Conservation (phyloP, 2,797 vertebrate species). For the Amphiprion clarkii region DNA sequence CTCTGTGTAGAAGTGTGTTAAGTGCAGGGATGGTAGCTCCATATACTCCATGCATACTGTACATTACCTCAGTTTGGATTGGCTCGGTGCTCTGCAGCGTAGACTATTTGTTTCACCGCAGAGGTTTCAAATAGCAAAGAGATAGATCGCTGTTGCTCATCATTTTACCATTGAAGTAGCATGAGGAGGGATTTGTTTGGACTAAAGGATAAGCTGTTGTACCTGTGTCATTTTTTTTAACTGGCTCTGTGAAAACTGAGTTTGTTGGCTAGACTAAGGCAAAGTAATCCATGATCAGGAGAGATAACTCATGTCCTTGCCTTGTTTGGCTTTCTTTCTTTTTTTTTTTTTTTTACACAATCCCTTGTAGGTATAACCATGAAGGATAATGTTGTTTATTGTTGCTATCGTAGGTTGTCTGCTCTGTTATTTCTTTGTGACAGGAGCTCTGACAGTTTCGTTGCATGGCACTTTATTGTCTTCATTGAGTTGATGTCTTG, state of each 20-base stretch:
- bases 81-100: slow-evolving; percentile 63
- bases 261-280: slow-evolving; percentile 42
- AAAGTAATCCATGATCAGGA: slow-evolving; percentile 54
- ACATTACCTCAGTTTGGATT: slow-evolving; percentile 73
- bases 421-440: slow-evolving; percentile 68
- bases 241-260: slow-evolving; percentile 48
- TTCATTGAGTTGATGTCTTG: slow-evolving; percentile 62
- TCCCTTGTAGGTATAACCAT: slow-evolving; percentile 34
- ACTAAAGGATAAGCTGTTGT: slow-evolving; percentile 52
- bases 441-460: slow-evolving; percentile 65
- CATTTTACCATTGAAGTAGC: slow-evolving; percentile 68
- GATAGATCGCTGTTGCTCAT: slow-evolving; percentile 19
- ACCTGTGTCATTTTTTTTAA: slow-evolving; percentile 38
- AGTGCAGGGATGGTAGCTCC: slow-evolving; percentile 53
- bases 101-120: slow-evolving; percentile 55
- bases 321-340: slow-evolving; percentile 41
- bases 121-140: slow-evolving; percentile 49
- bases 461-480: slow-evolving; percentile 82
- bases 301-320: slow-evolving; percentile 51
- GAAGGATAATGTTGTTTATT: slow-evolving; percentile 45
- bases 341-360: slow-evolving; percentile 36
- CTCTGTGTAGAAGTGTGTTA: slow-evolving; percentile 53
- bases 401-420: slow-evolving; percentile 52
- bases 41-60: slow-evolving; percentile 55
- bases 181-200: slow-evolving; percentile 52